Base-by-base conservation (phyloP, 2,113 vertebrate genomes). In the Tauraco erythrolophus region DNA sequence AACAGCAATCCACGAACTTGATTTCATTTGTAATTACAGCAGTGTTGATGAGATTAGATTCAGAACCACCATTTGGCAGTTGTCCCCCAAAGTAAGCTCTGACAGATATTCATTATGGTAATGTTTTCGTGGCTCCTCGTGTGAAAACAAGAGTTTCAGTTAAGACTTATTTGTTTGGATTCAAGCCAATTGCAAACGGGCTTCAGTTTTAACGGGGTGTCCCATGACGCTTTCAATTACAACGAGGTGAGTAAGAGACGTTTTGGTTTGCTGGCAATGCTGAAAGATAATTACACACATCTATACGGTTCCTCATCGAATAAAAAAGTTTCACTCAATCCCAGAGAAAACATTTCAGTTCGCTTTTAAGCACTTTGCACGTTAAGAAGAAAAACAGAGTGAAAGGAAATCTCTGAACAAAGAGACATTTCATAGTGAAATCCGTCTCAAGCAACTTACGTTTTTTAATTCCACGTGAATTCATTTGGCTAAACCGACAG, bases 361-460 rank as follows among this genome's bases (percentile, higher is more conserved):
- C 2, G 0, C 31, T 91, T 90, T 87, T 33, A 53, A 94, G 54
- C 79, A n/a, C 81, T 86, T 85, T 92, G 88, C 54, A 19, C 0
- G 0, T 85, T 89, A 72, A 91, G 81, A 94, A 93, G 84, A 71
- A 91, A 96, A 95, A 89, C 77, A 79, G 69, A 92, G 65, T 2
- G 24, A 91, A 94, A 89, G 84, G 77, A 93, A 91, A 89, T 75
- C 69, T 93, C 87, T 41, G 91, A 96, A 93, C 93, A 96, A 84
- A 88, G 82, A 69, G 74, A 53, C 78, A 45, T 89, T 95, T 95
- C 74, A 45, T 16, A 28, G 53, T 28, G 50, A 93, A 89, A 84
- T 79, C 93, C 53, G 2, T 93, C 91, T 92, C 65, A 14, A 82
- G 65, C 69, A 89, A 69, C 77, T 95, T 94, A 84, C 6, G 66